phyloP scores from a whole-genome alignment of 2,797 vertebrate species.

The Micropoecilia bifurca region DNA sequence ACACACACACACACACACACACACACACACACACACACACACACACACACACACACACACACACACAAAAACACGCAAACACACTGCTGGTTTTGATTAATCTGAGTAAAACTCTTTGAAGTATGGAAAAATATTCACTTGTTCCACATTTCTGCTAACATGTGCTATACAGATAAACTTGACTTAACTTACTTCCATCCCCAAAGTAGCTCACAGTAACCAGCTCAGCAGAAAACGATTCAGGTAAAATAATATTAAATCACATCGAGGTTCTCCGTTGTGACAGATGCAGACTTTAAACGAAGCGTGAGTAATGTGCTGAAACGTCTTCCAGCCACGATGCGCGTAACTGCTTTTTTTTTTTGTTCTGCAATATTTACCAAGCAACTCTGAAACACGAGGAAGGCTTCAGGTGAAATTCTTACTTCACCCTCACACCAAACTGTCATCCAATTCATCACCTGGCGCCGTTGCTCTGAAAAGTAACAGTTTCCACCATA shows the following conservation, averaged over 20 bases:
- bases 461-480: conserved; percentile 4
- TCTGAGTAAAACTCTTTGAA: not conserved
- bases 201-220: not conserved
- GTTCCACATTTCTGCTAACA: not conserved
- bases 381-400: conserved; percentile 6
- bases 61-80: no score
- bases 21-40: no score
- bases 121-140: not conserved
- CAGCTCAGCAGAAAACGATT: not conserved
- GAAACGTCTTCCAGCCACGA: conserved; percentile 5
- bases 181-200: not conserved
- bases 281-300: conserved; percentile 21
- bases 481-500: conserved; percentile 28
- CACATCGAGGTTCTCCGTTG: conserved; percentile 4
- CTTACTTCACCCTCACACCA: conserved; percentile 4
- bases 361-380: conserved; percentile 12
- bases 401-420: conserved; percentile 15
- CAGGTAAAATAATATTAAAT: not conserved
- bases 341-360: conserved; percentile 2
- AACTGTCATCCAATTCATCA: conserved; percentile 29
- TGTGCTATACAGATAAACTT: no score
- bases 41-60: no score
- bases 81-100: not conserved
- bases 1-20: no score
- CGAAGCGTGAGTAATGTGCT: not conserved